Percentiles rank a stretch among this genome's conserved stretches.
phyloP scores from a whole-genome alignment of 2,888 invertebrate species.

The Conus canariensis region DNA sequence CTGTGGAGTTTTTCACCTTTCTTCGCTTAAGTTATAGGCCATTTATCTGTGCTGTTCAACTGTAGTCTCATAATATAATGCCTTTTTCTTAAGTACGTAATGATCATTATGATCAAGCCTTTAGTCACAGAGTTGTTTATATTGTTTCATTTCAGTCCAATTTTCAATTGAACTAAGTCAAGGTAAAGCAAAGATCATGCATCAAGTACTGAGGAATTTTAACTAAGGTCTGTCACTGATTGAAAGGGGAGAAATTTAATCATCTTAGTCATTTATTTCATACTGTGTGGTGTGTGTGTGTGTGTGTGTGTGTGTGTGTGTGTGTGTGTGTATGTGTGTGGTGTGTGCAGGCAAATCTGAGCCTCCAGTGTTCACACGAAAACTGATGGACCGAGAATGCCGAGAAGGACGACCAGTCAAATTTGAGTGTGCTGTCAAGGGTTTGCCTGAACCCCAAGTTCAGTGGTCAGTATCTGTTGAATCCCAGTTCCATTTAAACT shows the following conservation, averaged over 20 bases:
- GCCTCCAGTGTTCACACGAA: slow-evolving; percentile 71
- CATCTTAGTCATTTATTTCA: no score
- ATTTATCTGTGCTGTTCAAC: no score
- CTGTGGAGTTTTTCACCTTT: neutral
- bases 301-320: slow-evolving; percentile 25
- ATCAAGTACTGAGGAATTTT: no score
- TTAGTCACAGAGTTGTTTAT: no score
- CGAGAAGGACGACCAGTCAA: slow-evolving; percentile 74
- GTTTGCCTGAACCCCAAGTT: slow-evolving; percentile 92
- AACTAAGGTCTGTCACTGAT: no score
- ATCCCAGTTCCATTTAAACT: neutral
- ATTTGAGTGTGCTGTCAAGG: slow-evolving; percentile 84
- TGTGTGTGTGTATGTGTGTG: neutral
- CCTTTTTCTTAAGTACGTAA: neutral
- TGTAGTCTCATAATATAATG: no score
- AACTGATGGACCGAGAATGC: slow-evolving; percentile 70
- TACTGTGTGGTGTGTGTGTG: no score
- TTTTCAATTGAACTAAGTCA: no score
- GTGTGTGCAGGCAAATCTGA: slow-evolving; percentile 69
- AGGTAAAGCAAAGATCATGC: no score
- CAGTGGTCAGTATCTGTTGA: slow-evolving; percentile 84
- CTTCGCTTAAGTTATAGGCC: no score
- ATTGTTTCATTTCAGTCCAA: no score
- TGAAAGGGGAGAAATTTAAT: no score
- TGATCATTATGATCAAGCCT: neutral